These are phyloP conservation scores for Nephila pilipes DNA, from an alignment of 1,140 invertebrate genomes.

Conservation along the genomic window DNA sequence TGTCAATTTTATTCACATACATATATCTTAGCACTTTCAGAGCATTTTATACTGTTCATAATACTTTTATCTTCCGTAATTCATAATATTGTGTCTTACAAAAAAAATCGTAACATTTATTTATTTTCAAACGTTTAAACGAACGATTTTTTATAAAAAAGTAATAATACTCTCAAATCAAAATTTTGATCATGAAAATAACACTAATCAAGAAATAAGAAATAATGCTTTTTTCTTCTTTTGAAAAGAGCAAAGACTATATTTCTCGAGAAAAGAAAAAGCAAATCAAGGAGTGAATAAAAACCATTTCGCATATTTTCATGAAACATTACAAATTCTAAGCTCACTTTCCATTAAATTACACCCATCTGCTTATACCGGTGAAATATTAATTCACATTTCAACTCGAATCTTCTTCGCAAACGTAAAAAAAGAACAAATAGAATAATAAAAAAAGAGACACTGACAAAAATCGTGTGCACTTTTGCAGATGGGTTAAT, in stretches of 20 bases:
- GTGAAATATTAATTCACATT: conserved; percentile 14
- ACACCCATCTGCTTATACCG: background rate
- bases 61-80: too few species aligned
- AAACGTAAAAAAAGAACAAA: background rate
- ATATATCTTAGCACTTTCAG: too few species aligned
- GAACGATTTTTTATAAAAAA: too few species aligned
- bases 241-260: background rate
- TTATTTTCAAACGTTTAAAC: too few species aligned
- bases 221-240: too few species aligned
- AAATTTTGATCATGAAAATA: too few species aligned
- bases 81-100: too few species aligned
- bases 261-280: background rate
- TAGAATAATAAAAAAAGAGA: background rate
- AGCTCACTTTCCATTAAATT: conserved; percentile 4
- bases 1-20: too few species aligned
- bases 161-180: too few species aligned
- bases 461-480: background rate
- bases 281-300: background rate
- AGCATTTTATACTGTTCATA: too few species aligned
- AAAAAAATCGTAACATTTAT: too few species aligned
- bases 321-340: background rate
- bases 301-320: background rate
- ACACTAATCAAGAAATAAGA: too few species aligned
- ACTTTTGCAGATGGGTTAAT: conserved; percentile 4
- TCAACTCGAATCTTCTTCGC: background rate